phyloP scores from a whole-genome alignment of 2,888 invertebrate genomes.

The Plemyria rubiginata region DNA sequence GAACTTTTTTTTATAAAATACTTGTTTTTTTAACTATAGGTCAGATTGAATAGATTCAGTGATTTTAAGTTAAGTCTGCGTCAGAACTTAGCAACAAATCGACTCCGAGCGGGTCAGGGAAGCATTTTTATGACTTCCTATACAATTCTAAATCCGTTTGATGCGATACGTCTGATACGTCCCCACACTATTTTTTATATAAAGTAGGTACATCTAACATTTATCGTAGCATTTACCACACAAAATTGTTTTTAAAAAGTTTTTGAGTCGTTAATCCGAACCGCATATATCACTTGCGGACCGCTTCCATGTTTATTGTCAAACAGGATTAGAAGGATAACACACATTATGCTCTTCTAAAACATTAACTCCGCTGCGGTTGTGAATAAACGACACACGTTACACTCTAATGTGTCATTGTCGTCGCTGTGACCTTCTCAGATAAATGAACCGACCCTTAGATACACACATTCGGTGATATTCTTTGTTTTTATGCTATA shows the following conservation, averaged over 20 bases:
- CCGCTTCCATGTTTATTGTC: slow-evolving; percentile 65
- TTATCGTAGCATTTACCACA: no score
- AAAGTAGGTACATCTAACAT: no score
- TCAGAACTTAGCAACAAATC: no score
- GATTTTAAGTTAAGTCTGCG: no score
- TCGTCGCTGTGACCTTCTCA: slow-evolving; percentile 53
- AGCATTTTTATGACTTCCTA: no score
- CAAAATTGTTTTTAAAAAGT: slow-evolving; percentile 50
- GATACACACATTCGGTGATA: slow-evolving; percentile 30
- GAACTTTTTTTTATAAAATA: no score
- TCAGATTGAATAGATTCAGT: no score
- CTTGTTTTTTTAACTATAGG: no score
- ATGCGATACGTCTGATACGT: no score
- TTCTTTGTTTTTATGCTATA: background rate
- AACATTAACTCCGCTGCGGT: slow-evolving; percentile 66
- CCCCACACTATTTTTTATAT: no score
- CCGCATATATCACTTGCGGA: slow-evolving; percentile 51
- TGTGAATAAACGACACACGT: slow-evolving; percentile 65
- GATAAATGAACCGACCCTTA: slow-evolving; percentile 44
- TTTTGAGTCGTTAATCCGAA: slow-evolving; percentile 58
- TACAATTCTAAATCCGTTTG: no score
- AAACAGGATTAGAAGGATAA: slow-evolving; percentile 69
- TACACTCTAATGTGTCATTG: slow-evolving; percentile 64
- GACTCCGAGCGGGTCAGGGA: no score
- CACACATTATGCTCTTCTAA: slow-evolving; percentile 67